Base-by-base conservation (phyloP, 2,888 invertebrate genomes). In the Pachydiplax longipennis region DNA sequence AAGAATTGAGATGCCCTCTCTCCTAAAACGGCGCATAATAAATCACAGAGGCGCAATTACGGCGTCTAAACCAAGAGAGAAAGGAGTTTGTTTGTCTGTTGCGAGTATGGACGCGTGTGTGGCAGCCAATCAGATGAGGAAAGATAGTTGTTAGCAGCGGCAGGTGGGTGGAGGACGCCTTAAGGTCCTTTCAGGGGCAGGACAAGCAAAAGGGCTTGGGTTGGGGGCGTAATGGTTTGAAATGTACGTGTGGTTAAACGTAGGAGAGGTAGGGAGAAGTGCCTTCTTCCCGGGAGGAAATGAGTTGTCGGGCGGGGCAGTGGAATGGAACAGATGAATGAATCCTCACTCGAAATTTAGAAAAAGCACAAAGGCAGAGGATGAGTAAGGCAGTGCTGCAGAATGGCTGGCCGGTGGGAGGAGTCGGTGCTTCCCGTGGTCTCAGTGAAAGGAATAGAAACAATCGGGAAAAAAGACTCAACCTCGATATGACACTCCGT, bases 251-350 rank as follows among this genome's bases (percentile, higher is more conserved):
- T 65, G 65, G 65, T 65, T 65, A 65, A 65, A 65, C 25, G 65
- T 65, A 8, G 65, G 0, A 22, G 61, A 61, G 81, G 81, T n/a
- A 44, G 82, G 13, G 48, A 53, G 82, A 22, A 48, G 44, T 25
- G 44, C 6, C 82, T 31, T 31, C 48, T 31, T 80, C 82, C 48
- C 82, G 82, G 53, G 82, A 83, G 82, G 82, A 83, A 83, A 83
- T 83, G 82, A 83, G 82, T 83, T 83, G 82, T 83, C 82, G 82
- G 82, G 82, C 82, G 82, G 82, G 53, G 82, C 82, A 83, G 82
- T 83, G 82, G 82, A 44, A 83, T 53, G 82, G 82, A 83, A 83
- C 82, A 83, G 82, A 83, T 83, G 82, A 83, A 83, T 83, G 82
- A 83, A 83, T 83, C 82, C 82, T 83, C 82, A 53, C 82, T 83